Percentiles rank a stretch among this genome's conserved stretches.
Conservation (phyloP, 2,113 vertebrate species). For the Pampusana beccarii region DNA sequence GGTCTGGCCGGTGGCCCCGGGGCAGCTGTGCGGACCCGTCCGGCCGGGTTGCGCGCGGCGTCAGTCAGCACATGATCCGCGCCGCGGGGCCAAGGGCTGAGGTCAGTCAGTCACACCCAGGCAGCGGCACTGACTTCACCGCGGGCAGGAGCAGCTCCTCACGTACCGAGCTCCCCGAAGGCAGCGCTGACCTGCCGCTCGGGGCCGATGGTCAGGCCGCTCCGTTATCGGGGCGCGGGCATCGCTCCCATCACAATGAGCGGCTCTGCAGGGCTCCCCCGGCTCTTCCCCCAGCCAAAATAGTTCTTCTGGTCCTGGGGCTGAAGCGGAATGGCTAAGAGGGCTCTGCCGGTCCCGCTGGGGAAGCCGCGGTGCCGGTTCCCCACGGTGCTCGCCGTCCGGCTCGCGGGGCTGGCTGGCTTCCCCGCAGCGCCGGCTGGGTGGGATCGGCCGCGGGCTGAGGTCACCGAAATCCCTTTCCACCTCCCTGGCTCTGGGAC, state of each 20-base stretch:
- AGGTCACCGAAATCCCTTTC: constrained; percentile 20
- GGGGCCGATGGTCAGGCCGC: neutral
- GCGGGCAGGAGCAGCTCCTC: constrained; percentile 55
- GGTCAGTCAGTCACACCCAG: constrained; percentile 63
- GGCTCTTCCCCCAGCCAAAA: neutral
- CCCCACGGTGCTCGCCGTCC: neutral
- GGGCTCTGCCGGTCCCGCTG: neutral
- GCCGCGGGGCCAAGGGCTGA: constrained; percentile 65
- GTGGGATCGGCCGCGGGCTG: constrained; percentile 37
- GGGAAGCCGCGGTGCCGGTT: neutral
- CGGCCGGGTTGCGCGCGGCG: neutral
- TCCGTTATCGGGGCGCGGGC: constrained; percentile 4
- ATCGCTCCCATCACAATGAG: neutral
- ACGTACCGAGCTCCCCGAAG: constrained; percentile 51
- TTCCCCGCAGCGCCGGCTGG: neutral
- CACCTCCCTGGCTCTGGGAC: neutral
- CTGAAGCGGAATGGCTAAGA: neutral
- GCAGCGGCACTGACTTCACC: constrained; percentile 64
- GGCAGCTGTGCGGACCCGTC: constrained; percentile 35
- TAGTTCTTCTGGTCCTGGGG: neutral
- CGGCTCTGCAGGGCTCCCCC: neutral
- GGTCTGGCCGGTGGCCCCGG: constrained; percentile 1
- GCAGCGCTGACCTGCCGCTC: constrained; percentile 30
- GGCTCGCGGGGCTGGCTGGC: neutral
- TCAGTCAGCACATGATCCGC: constrained; percentile 50